Base-by-base conservation (phyloP, 1,140 invertebrate species). In the Polypedilum pembai region DNA sequence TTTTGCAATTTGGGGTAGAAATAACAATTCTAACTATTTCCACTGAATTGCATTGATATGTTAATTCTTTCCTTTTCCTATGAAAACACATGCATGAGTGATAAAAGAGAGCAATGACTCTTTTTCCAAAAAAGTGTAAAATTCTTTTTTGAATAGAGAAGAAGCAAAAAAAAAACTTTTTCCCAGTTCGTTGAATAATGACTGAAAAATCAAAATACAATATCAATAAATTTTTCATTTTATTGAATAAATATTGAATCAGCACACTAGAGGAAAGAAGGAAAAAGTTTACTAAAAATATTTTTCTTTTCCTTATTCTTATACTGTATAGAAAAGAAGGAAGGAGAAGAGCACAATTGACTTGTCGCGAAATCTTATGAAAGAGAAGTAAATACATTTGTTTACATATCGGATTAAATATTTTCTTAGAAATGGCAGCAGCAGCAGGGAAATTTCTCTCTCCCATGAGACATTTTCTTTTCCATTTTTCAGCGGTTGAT, bases 161-260 rank as follows among this genome's bases (percentile, higher is more conserved):
- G n/a, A n/a, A n/a, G n/a, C n/a, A n/a, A n/a, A 33, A 33, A 5
- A 33, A 33, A 33, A 33, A 33, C 24, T 33, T 33, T 33, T 33
- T 33, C 5, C 5, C 24, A 33, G 24, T 33, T 33, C 24, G 24
- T 33, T 33, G 24, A 33, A 33, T 33, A 33, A 33, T 33, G 24
- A 33, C 41, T 45, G n/a, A 66, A 20, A 69, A 69, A 69, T 69
- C 65, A 69, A 69, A 69, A 69, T 69, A 69, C 65, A 69, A 69
- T 56, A 56, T 69, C 65, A 69, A 69, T 69, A 69, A 69, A 18
- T 69, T 18, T 69, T 21, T 69, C 65, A 69, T 69, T 69, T 69
- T 69, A 7, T 69, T 69, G 65, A 69, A 69, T 69, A 69, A 69
- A 69, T 69, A 69, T 66, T 66, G 63, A 45, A 45, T 45, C 41